Conservation (phyloP, 2,888 invertebrate species). For the Herminia tarsipennalis region DNA sequence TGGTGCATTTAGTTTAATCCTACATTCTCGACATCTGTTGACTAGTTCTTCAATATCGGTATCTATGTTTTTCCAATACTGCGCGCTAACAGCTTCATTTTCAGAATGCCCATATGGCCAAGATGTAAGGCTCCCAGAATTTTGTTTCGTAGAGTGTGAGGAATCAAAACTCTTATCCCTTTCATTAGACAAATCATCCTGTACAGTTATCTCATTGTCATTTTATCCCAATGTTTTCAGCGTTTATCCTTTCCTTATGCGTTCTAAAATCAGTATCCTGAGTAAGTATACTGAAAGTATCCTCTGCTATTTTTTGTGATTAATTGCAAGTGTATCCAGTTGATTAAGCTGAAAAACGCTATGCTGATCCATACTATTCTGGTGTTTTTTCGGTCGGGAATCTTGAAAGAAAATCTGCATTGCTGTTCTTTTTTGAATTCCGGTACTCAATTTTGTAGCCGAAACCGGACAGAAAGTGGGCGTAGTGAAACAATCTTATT, state of each 20-base stretch:
- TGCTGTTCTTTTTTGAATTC: slow-evolving; percentile 8
- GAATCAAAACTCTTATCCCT: slow-evolving; percentile 1
- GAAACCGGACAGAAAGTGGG: neutral
- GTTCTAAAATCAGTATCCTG: slow-evolving; percentile 30
- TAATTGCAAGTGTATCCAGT: no score
- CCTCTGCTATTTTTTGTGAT: no score
- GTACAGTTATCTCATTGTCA: slow-evolving; percentile 1
- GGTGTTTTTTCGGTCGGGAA: neutral
- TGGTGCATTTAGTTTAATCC: neutral
- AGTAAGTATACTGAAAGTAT: no score
- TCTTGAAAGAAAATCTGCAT: no score
- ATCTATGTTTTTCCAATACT: slow-evolving; percentile 32
- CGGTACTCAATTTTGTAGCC: neutral
- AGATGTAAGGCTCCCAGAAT: neutral
- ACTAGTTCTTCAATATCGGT: neutral
- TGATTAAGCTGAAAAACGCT: no score
- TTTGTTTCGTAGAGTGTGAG: neutral
- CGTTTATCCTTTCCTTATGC: neutral
- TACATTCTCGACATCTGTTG: neutral
- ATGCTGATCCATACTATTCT: slow-evolving; percentile 20
- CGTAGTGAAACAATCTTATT: slow-evolving; percentile 1
- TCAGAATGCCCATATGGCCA: slow-evolving; percentile 1
- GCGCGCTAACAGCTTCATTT: slow-evolving; percentile 40
- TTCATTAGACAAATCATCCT: neutral
- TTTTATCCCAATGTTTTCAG: neutral